Conservation (phyloP, 2,888 invertebrate species). For the Limnephilus marmoratus region DNA sequence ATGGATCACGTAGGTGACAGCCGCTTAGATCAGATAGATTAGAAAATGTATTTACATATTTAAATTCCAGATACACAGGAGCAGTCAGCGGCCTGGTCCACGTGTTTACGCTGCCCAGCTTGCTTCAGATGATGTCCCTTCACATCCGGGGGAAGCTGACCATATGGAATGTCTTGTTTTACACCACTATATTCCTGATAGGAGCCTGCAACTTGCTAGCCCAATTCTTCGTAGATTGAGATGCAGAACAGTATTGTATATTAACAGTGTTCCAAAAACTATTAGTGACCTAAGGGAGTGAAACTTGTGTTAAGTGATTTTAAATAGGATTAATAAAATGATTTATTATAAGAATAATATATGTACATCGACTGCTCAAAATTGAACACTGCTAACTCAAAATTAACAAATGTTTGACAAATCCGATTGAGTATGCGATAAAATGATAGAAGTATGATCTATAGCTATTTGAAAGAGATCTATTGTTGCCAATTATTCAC, state of each 20-base stretch:
- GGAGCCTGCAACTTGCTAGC: constrained; percentile 87
- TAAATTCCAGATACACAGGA: constrained; percentile 86
- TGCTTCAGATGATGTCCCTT: constrained; percentile 85
- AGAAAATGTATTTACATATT: not conserved
- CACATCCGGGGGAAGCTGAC: constrained; percentile 80
- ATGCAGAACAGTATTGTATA: not conserved
- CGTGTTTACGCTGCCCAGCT: constrained; percentile 89
- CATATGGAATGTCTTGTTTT: constrained; percentile 76
- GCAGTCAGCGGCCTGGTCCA: constrained; percentile 92
- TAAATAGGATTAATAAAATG: not conserved
- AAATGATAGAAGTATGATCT: too few relatives aligned
- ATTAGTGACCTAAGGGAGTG: too few relatives aligned
- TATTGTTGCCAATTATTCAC: too few relatives aligned
- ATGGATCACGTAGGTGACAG: too few relatives aligned
- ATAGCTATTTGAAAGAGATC: too few relatives aligned
- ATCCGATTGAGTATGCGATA: not conserved
- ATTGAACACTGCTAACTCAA: not conserved
- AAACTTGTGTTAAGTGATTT: not conserved
- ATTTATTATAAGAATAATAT: not conserved
- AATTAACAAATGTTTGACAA: not conserved
- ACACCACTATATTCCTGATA: constrained; percentile 81
- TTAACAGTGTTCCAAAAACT: not conserved
- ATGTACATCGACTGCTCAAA: not conserved
- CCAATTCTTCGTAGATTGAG: constrained; percentile 84
- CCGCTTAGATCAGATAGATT: not conserved